Evolutionary conservation across 2,888 invertebrate species (phyloP), one percentile per base, ranked within the genome.

Genomic region (Argyresthia albistria): DNA sequence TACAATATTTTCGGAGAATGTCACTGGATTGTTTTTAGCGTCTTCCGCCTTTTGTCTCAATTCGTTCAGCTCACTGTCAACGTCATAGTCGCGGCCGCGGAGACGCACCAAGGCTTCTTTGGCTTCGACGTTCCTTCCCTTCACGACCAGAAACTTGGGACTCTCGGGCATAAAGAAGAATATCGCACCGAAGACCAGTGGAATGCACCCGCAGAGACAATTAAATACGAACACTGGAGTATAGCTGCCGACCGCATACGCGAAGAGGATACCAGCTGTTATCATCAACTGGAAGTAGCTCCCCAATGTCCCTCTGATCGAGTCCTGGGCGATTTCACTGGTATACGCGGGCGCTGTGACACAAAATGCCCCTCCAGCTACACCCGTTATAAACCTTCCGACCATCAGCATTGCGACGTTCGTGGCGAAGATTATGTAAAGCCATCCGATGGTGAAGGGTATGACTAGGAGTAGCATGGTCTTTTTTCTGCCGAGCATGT

Each of bases 141-240:
- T 92, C 49, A 89, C 88, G 57, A 94, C 88, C 59, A 91, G 84
- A 69, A 89, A 95, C 35, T 91, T 90, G 0, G 97, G 97, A 4
- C 95, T 92, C 76, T 97, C 97, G 0, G 97, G 97, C 91, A 97
- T 94, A 62, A 95, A 93, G 64, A 93, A 89, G 76, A 96, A 94
- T 1, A 93, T 80, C 0, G 88, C 61, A 0, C 91, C 91, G 61
- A 95, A 93, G 6, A 94, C 61, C 0, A 95, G 66, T 0, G 96
- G 93, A 4, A 93, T 80, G 0, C 90, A 58, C 0, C 90, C 90
- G 56, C 92, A 93, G 11, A 93, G 75, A 4, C 93, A 78, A 2
- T 94, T 93, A 58, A 94, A 86, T 8, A 79, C 67, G 52, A 89
- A 89, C 64, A 91, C 90, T 4, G 77, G 75, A 0, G 88, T 71